Percentiles rank a stretch among this genome's conserved stretches.
Evolutionary conservation across 1,140 invertebrate species (phyloP).

Genomic region (Trichoplusia ni): DNA sequence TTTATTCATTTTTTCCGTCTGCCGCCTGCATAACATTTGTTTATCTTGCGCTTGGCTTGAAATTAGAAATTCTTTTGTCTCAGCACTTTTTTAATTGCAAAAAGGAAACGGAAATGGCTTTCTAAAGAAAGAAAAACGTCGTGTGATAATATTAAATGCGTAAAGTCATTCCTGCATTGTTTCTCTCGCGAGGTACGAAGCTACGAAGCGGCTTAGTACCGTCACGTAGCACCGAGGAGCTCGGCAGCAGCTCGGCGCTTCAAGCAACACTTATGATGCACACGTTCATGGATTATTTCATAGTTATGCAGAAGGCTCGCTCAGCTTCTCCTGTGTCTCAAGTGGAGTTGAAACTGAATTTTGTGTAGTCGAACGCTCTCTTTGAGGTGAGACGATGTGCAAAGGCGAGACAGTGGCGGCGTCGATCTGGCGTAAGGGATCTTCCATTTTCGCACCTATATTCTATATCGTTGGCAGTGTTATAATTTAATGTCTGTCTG

Average conservation of each 20-base stretch:
- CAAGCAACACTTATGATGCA: no score
- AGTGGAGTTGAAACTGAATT: constrained; percentile 33
- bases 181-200: constrained; percentile 25
- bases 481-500: no score
- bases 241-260: background rate
- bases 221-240: background rate
- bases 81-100: constrained; percentile 65
- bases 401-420: background rate
- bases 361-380: constrained; percentile 51
- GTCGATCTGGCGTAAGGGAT: background rate
- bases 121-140: constrained; percentile 49
- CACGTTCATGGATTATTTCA: no score
- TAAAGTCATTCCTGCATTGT: constrained; percentile 27
- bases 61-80: constrained; percentile 77
- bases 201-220: constrained; percentile 2
- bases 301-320: no score
- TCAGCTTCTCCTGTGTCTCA: no score
- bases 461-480: no score
- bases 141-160: constrained; percentile 46
- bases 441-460: no score
- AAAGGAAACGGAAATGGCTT: constrained; percentile 59
- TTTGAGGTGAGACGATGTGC: constrained; percentile 51
- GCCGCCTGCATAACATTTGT: constrained; percentile 64
- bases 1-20: constrained; percentile 63
- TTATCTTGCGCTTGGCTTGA: constrained; percentile 62